A percentile compares a stretch with the other conserved stretches of the same genome.
These are phyloP conservation scores for Falcaria lacertinaria DNA, from an alignment of 2,888 invertebrate genomes.

Conservation along the genomic window DNA sequence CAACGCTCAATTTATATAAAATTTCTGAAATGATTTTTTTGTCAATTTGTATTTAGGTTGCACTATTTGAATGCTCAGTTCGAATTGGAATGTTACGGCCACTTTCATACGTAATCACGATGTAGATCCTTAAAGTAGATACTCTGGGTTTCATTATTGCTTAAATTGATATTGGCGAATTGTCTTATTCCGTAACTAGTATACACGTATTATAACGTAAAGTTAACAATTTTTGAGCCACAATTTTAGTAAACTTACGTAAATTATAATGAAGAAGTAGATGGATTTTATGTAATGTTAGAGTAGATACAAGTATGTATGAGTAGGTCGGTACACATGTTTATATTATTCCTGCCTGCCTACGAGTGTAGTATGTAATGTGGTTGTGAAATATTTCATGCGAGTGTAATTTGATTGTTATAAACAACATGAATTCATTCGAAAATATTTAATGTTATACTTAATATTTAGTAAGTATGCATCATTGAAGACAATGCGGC, in stretches of 20 bases:
- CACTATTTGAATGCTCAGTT: constrained; percentile 31
- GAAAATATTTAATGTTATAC: constrained; percentile 28
- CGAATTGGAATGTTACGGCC: constrained; percentile 18
- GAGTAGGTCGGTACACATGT: constrained; percentile 5
- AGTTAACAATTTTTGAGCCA: constrained; percentile 51
- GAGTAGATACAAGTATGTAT: constrained; percentile 12
- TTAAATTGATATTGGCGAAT: constrained; percentile 64
- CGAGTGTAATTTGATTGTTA: constrained; percentile 16
- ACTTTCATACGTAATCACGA: constrained; percentile 26
- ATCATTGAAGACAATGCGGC: constrained; percentile 34
- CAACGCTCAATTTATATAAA: no score
- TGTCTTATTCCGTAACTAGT: constrained; percentile 50
- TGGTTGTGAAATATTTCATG: constrained; percentile 8
- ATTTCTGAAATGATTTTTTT: no score
- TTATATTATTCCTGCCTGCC: no score
- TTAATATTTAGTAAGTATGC: constrained; percentile 25
- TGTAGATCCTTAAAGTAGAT: constrained; percentile 29
- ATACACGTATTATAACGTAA: constrained; percentile 51
- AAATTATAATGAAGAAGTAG: constrained; percentile 25
- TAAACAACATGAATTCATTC: constrained; percentile 21
- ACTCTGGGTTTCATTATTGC: constrained; percentile 59
- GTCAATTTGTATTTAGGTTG: no score
- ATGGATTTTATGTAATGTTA: neutral
- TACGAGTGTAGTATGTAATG: constrained; percentile 6
- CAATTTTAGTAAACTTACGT: constrained; percentile 37